A percentile compares a stretch with the other conserved stretches of the same genome.
Conservation (phyloP, 1,140 invertebrate genomes). For the Drosophila sucinea region DNA sequence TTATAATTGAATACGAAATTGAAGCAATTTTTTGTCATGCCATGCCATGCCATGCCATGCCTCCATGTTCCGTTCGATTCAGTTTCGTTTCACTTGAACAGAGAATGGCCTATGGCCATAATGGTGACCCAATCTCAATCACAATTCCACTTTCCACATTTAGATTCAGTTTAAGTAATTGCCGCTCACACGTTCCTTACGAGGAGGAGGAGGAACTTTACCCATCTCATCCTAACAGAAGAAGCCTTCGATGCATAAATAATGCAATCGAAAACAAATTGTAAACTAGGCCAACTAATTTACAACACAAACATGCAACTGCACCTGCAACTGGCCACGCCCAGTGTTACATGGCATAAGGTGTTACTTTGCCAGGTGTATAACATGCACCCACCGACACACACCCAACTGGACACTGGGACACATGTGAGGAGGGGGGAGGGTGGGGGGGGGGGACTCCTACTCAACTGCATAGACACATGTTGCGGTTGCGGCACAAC, state of each 20-base stretch:
- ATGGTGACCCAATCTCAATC: slow-evolving; percentile 7
- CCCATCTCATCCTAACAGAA: slow-evolving; percentile 1
- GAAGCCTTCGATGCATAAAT: slow-evolving; percentile 48
- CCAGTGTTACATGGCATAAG: not conserved
- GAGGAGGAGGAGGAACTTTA: no score
- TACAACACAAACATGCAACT: slow-evolving; percentile 71
- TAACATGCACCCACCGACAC: not conserved
- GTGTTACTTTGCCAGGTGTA: not conserved
- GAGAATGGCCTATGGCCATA: not conserved
- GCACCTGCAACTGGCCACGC: slow-evolving; percentile 19
- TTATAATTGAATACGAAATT: slow-evolving; percentile 6
- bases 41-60: not conserved
- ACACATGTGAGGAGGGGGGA: not conserved
- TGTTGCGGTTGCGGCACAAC: slow-evolving; percentile 2
- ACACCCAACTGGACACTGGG: not conserved
- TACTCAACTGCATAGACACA: not conserved
- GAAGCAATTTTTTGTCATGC: not conserved
- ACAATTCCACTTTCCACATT: slow-evolving; percentile 4
- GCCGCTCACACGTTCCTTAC: not conserved
- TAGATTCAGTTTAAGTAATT: slow-evolving; percentile 60
- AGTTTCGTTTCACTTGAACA: not conserved
- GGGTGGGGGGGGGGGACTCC: not conserved
- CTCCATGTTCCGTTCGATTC: no score
- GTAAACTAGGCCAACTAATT: slow-evolving; percentile 73
- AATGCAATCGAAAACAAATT: slow-evolving; percentile 72